Conservation (phyloP, 2,888 invertebrate genomes). For the Phengaris arion region DNA sequence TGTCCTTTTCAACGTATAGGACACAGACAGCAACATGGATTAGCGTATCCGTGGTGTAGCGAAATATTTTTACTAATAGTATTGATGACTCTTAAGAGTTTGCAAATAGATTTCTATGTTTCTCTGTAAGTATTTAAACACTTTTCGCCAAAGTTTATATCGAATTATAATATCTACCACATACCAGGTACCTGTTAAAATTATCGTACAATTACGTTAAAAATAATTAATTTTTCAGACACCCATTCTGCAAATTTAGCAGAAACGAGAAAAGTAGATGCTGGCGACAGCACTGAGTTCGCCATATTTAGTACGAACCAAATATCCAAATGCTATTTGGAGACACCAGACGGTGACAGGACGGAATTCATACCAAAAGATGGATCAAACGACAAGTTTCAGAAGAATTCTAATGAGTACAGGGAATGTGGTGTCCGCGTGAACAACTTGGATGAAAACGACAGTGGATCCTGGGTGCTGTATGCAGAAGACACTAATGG, state of each 20-base stretch:
- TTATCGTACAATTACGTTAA: not conserved
- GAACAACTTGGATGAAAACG: conserved; percentile 37
- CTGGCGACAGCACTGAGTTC: conserved; percentile 38
- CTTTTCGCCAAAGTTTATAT: too few species aligned
- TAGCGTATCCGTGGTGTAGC: too few species aligned
- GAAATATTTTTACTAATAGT: too few species aligned
- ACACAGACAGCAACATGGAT: too few species aligned
- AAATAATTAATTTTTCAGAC: conserved; percentile 34
- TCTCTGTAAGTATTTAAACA: too few species aligned
- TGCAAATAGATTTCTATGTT: too few species aligned
- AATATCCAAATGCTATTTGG: conserved; percentile 41
- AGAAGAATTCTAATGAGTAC: conserved; percentile 30
- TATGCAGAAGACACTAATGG: conserved; percentile 32
- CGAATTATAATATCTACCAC: too few species aligned
- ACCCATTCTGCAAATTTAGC: conserved; percentile 29
- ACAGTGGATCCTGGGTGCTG: conserved; percentile 45
- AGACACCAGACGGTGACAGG: conserved; percentile 36
- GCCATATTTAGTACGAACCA: conserved; percentile 34
- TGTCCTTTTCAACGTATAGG: too few species aligned
- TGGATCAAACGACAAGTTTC: conserved; percentile 40
- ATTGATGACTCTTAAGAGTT: too few species aligned
- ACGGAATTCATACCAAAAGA: conserved; percentile 43
- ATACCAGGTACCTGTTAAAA: too few species aligned
- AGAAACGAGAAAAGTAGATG: conserved; percentile 21
- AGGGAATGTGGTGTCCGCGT: conserved; percentile 40